Evolutionary conservation across 2,797 vertebrate species (phyloP).

Genomic region (Perodicticus potto): DNA sequence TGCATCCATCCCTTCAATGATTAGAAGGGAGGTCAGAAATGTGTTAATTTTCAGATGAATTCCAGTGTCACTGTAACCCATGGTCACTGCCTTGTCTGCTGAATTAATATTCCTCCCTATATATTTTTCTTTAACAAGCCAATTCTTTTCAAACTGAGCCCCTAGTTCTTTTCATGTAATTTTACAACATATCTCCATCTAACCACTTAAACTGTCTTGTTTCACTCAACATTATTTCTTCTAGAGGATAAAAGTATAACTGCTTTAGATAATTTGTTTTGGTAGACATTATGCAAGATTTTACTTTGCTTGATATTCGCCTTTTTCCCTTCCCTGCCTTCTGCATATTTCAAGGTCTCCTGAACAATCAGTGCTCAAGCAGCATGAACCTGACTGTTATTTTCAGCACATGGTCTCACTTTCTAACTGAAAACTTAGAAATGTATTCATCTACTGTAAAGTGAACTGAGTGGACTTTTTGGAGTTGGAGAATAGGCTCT

Average conservation of each 20-base stretch:
- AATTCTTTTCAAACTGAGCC: neutral
- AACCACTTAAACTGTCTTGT: neutral
- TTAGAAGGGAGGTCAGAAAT: neutral
- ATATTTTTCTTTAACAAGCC: neutral
- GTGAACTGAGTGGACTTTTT: constrained; percentile 13
- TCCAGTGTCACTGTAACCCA: neutral
- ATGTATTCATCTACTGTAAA: neutral
- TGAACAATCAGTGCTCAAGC: neutral
- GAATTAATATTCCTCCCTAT: neutral
- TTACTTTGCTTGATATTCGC: neutral
- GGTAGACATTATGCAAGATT: neutral
- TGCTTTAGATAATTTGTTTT: neutral
- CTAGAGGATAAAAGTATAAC: neutral
- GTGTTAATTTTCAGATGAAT: neutral
- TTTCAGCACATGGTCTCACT: neutral
- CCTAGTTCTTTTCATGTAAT: neutral
- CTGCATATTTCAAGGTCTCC: neutral
- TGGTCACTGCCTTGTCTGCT: neutral
- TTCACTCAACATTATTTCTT: neutral
- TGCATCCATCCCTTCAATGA: neutral
- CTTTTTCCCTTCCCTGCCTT: neutral
- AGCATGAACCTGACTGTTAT: neutral
- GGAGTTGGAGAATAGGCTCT: neutral
- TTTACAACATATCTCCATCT: neutral
- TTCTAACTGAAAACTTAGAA: neutral